Evolutionary conservation across 2,797 vertebrate species (phyloP).

Genomic region (Epinephelus coioides): DNA sequence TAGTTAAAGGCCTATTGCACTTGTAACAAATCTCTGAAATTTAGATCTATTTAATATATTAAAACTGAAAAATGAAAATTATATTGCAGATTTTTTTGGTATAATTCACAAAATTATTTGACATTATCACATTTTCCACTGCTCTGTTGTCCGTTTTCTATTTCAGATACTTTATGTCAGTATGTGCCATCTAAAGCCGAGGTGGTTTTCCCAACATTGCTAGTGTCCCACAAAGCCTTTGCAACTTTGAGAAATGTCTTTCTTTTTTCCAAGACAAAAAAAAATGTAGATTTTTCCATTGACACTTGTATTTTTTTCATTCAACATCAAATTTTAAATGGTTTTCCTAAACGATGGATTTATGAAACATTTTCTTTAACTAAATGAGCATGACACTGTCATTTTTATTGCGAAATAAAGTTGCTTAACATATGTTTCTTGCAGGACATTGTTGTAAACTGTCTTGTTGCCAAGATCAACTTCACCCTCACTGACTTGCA

Average conservation of each 20-base stretch:
- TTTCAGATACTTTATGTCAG: slow-evolving; percentile 43
- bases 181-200: slow-evolving; percentile 41
- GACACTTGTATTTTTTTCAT: slow-evolving; percentile 31
- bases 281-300: slow-evolving; percentile 10
- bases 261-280: slow-evolving; percentile 5
- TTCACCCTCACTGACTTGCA: slow-evolving; percentile 28
- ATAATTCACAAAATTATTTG: slow-evolving; percentile 42
- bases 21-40: slow-evolving; percentile 56
- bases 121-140: slow-evolving; percentile 48
- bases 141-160: slow-evolving; percentile 44
- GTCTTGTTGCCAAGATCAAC: slow-evolving; percentile 54
- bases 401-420: slow-evolving; percentile 39
- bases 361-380: slow-evolving; percentile 18
- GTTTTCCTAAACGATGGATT: slow-evolving; percentile 25
- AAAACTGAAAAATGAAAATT: slow-evolving; percentile 39
- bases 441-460: slow-evolving; percentile 46
- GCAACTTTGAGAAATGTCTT: not conserved
- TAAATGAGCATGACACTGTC: slow-evolving; percentile 31
- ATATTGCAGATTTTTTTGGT: slow-evolving; percentile 30
- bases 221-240: slow-evolving; percentile 17
- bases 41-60: slow-evolving; percentile 63
- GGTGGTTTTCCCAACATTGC: slow-evolving; percentile 25
- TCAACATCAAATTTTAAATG: slow-evolving; percentile 13
- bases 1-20: slow-evolving; percentile 42
- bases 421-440: slow-evolving; percentile 28